Evolutionary conservation across 2,797 vertebrate species (phyloP), one percentile per base, ranked within the genome.

Genomic region (Xiphophorus birchmanni): DNA sequence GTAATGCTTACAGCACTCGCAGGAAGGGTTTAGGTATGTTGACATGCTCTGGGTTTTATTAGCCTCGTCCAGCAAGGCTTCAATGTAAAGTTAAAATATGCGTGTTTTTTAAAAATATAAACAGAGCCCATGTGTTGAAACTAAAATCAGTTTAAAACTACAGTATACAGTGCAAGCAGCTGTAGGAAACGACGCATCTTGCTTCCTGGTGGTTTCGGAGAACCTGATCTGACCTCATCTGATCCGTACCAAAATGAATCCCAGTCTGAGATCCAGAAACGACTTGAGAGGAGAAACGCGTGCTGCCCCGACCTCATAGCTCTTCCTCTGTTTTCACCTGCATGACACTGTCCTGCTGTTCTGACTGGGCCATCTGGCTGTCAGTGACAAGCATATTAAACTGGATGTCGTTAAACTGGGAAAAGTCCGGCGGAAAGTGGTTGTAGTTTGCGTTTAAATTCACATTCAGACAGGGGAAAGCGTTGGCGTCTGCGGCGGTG

Each of bases 331-430:
- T 88, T 88, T 95, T 96, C 88, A 95, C 94, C 69, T 91, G 92
- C 5, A 89, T 75, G 75, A 52, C 9, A 80, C 74, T 44, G 11
- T 91, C 94, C 86, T 86, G 93, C 5, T 72, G 78, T n/a, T 95
- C 94, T 5, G 80, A 1, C 82, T 82, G 87, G 2, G 67, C 50
- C 48, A 58, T 84, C 74, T 95, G 94, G 81, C 7, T 94, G 86
- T 94, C 95, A 1, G 86, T 95, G 78, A 95, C 90, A 0, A 96
- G 91, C 90, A 89, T 93, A 89, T 85, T 95, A 82, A 96, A 95
- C 80, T 94, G 93, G 42, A 91, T 12, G 77, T 97, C 96, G 11
- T 80, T 93, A 77, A 90, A 94, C 48, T 91, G 88, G 21, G 92
- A 54, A 75, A 95, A 88, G 90, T 96, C 94, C 85, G 87, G 91